phyloP scores from a whole-genome alignment of 2,888 invertebrate genomes.

The Lasioglossum morio region DNA sequence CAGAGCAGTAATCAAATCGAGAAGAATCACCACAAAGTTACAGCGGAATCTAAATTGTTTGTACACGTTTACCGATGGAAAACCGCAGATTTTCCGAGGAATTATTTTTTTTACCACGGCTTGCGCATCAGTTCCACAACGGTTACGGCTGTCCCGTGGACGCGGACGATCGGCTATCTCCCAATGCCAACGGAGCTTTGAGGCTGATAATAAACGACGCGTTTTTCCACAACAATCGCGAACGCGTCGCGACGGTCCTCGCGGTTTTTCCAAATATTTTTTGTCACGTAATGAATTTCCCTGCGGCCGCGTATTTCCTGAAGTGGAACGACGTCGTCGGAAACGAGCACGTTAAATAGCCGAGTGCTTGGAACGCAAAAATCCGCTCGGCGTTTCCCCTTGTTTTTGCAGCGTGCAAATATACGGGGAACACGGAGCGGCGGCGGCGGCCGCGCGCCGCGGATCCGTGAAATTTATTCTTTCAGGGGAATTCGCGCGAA shows the following conservation, averaged over 20 bases:
- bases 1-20: no score
- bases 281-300: conserved; percentile 25
- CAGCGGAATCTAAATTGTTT: neutral
- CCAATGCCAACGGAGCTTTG: neutral
- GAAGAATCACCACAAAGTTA: no score
- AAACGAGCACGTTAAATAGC: conserved; percentile 11
- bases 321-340: conserved; percentile 20
- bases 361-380: conserved; percentile 12
- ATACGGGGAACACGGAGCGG: no score
- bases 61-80: neutral
- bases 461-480: conserved; percentile 24
- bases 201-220: neutral
- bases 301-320: neutral
- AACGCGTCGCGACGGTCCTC: neutral
- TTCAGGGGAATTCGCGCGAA: conserved; percentile 14
- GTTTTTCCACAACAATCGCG: neutral
- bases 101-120: neutral
- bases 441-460: neutral
- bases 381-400: neutral
- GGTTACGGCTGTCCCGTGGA: neutral
- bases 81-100: neutral
- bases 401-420: neutral
- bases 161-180: neutral
- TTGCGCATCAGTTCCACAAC: neutral
- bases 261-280: neutral